These are phyloP conservation scores for Carassius carassius DNA, from an alignment of 2,113 vertebrate genomes.

Conservation along the genomic window DNA sequence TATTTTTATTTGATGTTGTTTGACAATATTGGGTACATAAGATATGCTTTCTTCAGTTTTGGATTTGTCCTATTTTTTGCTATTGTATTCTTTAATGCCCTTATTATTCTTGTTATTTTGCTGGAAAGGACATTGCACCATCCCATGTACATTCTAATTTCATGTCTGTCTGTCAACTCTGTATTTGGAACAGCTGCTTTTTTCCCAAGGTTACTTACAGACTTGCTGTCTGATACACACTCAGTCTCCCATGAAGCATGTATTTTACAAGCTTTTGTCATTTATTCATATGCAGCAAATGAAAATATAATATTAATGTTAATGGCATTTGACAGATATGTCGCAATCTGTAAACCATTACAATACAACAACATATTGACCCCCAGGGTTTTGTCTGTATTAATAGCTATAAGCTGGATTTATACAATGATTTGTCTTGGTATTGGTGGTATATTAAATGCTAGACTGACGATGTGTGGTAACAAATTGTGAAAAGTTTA, in stretches of 20 bases:
- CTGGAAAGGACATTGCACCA: conserved; percentile 48
- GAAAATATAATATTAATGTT: conserved; percentile 72
- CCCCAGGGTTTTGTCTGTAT: not conserved
- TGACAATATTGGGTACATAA: too few species aligned
- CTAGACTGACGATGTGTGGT: conserved; percentile 63
- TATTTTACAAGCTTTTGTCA: conserved; percentile 70
- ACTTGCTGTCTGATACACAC: conserved; percentile 64
- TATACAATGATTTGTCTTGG: conserved; percentile 62
- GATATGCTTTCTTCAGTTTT: conserved; percentile 9
- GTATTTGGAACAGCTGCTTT: conserved; percentile 62
- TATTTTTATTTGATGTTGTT: conserved; percentile 11
- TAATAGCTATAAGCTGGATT: conserved; percentile 51
- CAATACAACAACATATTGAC: conserved; percentile 72
- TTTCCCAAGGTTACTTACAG: conserved; percentile 66
- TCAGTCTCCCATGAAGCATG: conserved; percentile 68
- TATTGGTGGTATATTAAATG: conserved; percentile 54
- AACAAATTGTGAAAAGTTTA: conserved; percentile 68
- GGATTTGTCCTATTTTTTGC: not conserved
- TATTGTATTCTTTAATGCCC: conserved; percentile 17
- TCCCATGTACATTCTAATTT: conserved; percentile 76
- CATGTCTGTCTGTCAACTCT: conserved; percentile 71
- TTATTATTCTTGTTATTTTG: conserved; percentile 13
- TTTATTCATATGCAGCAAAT: conserved; percentile 72
- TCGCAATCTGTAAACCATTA: conserved; percentile 75
- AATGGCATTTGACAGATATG: conserved; percentile 76